Conservation (phyloP, 2,113 vertebrate species). For the Henicopernis longicauda region DNA sequence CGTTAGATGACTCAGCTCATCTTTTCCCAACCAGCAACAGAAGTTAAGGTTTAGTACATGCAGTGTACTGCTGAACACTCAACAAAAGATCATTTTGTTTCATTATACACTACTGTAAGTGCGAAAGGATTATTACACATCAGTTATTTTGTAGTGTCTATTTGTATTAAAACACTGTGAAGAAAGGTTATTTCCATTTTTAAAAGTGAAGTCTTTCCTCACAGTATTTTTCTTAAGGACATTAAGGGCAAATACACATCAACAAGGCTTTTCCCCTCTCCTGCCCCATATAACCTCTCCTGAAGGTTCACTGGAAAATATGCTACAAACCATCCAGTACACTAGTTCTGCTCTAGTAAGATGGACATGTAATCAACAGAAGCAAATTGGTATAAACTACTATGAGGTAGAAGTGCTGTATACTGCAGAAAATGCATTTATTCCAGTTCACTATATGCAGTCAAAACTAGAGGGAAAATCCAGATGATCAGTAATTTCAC, state of each 20-base stretch:
- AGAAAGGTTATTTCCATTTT: background rate
- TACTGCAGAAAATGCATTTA: conserved; percentile 63
- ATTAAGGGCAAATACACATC: background rate
- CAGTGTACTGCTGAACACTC: background rate
- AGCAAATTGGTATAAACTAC: conserved; percentile 62
- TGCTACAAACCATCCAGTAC: background rate
- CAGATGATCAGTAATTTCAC: conserved; percentile 83
- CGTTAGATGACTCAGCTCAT: background rate
- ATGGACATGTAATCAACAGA: conserved; percentile 65
- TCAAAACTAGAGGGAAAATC: conserved; percentile 69
- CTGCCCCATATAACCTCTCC: background rate
- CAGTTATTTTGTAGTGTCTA: background rate
- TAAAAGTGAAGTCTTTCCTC: background rate
- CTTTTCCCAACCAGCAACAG: background rate
- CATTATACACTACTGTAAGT: background rate
- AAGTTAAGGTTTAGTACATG: background rate
- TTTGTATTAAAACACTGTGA: background rate
- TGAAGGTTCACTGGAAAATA: conserved; percentile 20
- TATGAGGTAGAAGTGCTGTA: conserved; percentile 36
- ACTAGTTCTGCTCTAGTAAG: conserved; percentile 23
- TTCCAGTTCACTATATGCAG: conserved; percentile 50
- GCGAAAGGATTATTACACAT: background rate
- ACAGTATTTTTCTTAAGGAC: background rate
- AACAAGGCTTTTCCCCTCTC: background rate
- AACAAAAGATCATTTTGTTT: background rate